Base-by-base conservation (phyloP, 2,113 vertebrate genomes). In the Pyxicephalus adspersus region DNA sequence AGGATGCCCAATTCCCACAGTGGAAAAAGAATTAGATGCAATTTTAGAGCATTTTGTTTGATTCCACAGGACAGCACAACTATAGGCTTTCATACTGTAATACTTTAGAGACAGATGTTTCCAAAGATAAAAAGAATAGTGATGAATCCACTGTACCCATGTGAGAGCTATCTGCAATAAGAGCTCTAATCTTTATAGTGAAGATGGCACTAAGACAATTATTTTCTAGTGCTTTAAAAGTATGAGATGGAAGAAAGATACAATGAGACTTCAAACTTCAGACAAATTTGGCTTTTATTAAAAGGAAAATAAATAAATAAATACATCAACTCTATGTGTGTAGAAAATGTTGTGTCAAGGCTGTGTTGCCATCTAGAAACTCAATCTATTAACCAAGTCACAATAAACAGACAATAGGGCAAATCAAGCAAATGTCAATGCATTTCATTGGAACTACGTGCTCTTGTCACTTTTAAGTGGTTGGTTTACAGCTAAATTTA, bases 51-150 rank as follows among this genome's bases (percentile, higher is more conserved):
- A 80, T 63, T 80, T 71, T 23, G 71, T 71, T 80, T 71, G 34
- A 71, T 60, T 71, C 55, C 25, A 51, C 29, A 61, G 55, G 55
- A 63, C 26, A 65, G 76, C 55, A 29, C 28, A 64, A 76, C 22
- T 52, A 55, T 34, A 65, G 17, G 3, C 76, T 55, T 76, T 76
- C 60, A 76, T 64, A 55, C 25, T 55, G 65, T 50, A 64, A 8
- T 68, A 71, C 67, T 80, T 71, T 63, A 61, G 66, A 63, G 51
- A 71, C 45, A 80, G 66, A 61, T 71, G 34, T 71, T 61, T 63
- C 57, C 29, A 18, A 80, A 80, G 65, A 80, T 80, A 38, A 80
- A 80, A 80, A 60, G 29, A 71, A 45, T 45, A 25, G 76, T 58
- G 13, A 66, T 22, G 60, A 64, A 22, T 65, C 45, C 20, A 38